Percentiles rank a stretch among this genome's conserved stretches.
These are phyloP conservation scores for Pithys albifrons DNA, from an alignment of 2,113 vertebrate species.

Conservation along the genomic window DNA sequence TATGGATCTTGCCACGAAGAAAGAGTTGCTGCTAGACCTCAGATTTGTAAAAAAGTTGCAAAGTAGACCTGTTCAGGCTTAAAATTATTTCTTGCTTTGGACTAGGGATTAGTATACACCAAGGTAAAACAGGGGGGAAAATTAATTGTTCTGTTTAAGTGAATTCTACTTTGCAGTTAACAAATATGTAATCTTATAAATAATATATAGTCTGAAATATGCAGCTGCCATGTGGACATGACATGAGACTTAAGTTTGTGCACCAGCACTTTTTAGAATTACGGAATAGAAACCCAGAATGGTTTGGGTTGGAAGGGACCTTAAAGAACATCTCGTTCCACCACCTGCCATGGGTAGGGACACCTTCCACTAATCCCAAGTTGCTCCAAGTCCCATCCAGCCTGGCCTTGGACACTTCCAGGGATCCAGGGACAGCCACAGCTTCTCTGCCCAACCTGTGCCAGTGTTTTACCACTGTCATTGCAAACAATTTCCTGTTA, in stretches of 20 bases:
- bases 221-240: neutral
- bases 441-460: neutral
- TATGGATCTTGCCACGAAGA: neutral
- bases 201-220: neutral
- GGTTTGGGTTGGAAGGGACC: neutral
- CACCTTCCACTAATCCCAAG: accelerated
- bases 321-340: accelerated
- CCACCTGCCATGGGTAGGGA: accelerated
- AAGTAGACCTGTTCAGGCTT: neutral
- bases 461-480: neutral
- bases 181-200: neutral
- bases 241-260: neutral
- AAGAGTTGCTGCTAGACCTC: neutral
- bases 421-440: neutral
- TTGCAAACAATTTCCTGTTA: neutral
- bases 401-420: neutral
- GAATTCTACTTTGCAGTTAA: neutral
- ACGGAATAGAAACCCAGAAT: neutral
- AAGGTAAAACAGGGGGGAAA: neutral
- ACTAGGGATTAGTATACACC: accelerated
- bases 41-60: neutral
- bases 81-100: neutral
- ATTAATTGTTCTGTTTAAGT: neutral
- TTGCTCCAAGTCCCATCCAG: accelerated
- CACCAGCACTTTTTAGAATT: neutral